A percentile compares a stretch with the other conserved stretches of the same genome.
Conservation (phyloP, 2,113 vertebrate genomes). For the Pan troglodytes region DNA sequence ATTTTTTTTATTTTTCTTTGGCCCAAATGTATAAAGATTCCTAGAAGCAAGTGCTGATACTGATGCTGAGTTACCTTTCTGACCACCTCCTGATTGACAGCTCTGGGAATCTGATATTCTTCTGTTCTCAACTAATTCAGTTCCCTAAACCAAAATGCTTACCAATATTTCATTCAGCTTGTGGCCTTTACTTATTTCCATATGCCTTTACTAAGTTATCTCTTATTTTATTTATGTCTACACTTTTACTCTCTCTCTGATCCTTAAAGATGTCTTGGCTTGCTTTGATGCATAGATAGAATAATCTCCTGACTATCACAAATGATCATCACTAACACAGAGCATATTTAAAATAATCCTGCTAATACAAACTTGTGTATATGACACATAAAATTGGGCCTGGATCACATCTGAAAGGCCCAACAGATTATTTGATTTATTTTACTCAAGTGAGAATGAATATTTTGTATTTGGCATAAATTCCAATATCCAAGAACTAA, state of each 20-base stretch:
- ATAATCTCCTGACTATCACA: neutral
- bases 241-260: neutral
- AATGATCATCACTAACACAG: neutral
- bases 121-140: neutral
- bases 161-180: neutral
- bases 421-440: neutral
- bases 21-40: neutral
- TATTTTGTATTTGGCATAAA: neutral
- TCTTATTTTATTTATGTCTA: neutral
- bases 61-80: neutral
- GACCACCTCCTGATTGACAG: neutral
- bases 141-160: neutral
- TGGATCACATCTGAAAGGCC: neutral
- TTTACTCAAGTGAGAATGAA: neutral
- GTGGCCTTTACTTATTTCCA: neutral
- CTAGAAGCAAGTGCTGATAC: neutral
- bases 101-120: neutral
- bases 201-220: neutral
- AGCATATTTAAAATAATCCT: neutral
- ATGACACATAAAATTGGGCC: neutral
- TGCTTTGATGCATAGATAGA: neutral
- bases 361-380: neutral
- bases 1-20: neutral
- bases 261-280: neutral
- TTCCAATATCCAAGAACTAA: neutral